phyloP scores from a whole-genome alignment of 2,888 invertebrate genomes.

The Acleris laterana region DNA sequence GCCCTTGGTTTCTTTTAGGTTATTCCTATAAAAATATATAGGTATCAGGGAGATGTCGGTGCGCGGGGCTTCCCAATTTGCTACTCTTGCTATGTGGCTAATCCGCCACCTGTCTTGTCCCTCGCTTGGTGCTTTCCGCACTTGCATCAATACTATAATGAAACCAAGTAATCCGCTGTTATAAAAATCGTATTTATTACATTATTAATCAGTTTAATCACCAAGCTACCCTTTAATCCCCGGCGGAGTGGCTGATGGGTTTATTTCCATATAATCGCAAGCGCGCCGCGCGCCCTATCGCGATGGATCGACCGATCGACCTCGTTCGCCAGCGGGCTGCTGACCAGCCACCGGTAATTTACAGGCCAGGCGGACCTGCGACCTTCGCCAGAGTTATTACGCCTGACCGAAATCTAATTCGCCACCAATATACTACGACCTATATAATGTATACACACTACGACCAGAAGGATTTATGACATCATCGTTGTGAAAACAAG shows the following conservation, averaged over 20 bases:
- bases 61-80: no score
- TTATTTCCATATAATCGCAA: constrained; percentile 76
- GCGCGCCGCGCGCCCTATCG: constrained; percentile 64
- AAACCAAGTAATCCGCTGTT: constrained; percentile 13
- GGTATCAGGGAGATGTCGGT: no score
- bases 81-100: no score
- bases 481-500: constrained; percentile 3
- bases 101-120: no score
- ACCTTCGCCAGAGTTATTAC: constrained; percentile 56
- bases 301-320: constrained; percentile 76
- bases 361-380: constrained; percentile 37
- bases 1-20: no score
- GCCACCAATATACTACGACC: constrained; percentile 8
- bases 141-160: no score
- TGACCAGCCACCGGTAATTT: constrained; percentile 45
- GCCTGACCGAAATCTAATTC: constrained; percentile 48
- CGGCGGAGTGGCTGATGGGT: constrained; percentile 52
- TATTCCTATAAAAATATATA: no score
- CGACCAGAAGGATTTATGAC: constrained; percentile 12
- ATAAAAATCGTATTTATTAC: not conserved
- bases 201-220: constrained; percentile 27
- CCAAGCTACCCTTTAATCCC: constrained; percentile 17
- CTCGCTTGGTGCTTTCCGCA: no score
- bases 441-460: not conserved
- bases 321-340: constrained; percentile 46